phyloP scores from a whole-genome alignment of 2,113 vertebrate species.

The Rhineura floridana region DNA sequence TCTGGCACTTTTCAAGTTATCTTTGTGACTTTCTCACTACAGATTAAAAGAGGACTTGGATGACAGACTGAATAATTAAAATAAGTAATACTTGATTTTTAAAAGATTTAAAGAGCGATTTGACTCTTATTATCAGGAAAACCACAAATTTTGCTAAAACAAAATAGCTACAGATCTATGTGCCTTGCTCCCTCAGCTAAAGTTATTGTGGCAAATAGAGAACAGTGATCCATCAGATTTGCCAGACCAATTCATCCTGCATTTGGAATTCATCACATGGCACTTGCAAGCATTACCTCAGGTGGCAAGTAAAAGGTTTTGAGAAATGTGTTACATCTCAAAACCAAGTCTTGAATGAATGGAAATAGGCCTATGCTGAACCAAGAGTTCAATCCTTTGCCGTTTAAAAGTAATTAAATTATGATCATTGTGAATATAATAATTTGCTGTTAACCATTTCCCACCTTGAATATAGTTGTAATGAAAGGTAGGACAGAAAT shows the following conservation, averaged over 20 bases:
- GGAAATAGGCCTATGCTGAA: not conserved
- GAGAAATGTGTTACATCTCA: not conserved
- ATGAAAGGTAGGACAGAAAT: not conserved
- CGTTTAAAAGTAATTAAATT: not conserved
- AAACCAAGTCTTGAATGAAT: not conserved
- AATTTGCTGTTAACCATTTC: not conserved
- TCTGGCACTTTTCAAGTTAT: not conserved
- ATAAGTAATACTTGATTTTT: not conserved
- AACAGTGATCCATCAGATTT: not conserved
- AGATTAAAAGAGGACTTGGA: not conserved
- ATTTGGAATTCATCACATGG: not conserved
- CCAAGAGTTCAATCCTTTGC: not conserved
- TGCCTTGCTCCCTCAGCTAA: not conserved
- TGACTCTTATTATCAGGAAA: not conserved
- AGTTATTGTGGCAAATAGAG: not conserved
- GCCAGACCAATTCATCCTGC: not conserved
- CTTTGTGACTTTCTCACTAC: not conserved
- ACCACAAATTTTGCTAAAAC: not conserved
- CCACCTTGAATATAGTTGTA: not conserved
- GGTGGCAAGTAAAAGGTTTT: not conserved
- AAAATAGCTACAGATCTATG: too few relatives aligned
- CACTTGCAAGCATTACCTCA: not conserved
- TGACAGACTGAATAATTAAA: not conserved
- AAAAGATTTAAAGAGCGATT: not conserved
- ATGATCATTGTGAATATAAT: not conserved